These are phyloP conservation scores for Squalus acanthias DNA, from an alignment of 2,797 vertebrate genomes.

Conservation along the genomic window DNA sequence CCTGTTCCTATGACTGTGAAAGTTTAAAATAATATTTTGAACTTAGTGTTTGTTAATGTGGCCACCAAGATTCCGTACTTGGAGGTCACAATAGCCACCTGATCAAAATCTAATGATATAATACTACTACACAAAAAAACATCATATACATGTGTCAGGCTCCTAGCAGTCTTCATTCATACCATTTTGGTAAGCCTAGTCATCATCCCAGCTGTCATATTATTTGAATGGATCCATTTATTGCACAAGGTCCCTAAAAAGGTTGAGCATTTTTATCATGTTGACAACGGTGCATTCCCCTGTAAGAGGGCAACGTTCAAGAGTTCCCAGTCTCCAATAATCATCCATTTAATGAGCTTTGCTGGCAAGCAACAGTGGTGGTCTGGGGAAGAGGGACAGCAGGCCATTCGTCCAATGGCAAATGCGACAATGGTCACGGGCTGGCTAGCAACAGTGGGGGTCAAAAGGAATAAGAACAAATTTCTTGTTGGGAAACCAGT, in stretches of 20 bases:
- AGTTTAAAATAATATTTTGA: neutral
- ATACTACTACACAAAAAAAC: neutral
- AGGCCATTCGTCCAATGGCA: neutral
- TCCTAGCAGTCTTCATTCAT: neutral
- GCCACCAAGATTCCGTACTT: neutral
- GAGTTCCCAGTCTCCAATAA: slow-evolving; percentile 12
- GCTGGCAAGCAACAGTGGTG: neutral
- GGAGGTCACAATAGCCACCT: neutral
- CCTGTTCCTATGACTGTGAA: neutral
- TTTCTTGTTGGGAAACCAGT: neutral
- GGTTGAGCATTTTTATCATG: neutral
- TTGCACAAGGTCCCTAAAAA: neutral
- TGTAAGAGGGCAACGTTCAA: neutral
- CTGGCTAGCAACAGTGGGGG: neutral
- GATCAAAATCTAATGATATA: neutral
- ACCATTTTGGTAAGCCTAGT: neutral
- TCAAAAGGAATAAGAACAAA: slow-evolving; percentile 20
- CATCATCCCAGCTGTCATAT: neutral
- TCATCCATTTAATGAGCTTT: slow-evolving; percentile 11
- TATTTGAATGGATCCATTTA: neutral
- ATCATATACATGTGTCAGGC: neutral
- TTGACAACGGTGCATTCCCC: neutral
- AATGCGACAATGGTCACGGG: neutral
- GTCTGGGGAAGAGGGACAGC: neutral
- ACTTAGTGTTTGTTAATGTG: neutral